Conservation (phyloP, 2,113 vertebrate genomes). For the Chlorocebus sabaeus region DNA sequence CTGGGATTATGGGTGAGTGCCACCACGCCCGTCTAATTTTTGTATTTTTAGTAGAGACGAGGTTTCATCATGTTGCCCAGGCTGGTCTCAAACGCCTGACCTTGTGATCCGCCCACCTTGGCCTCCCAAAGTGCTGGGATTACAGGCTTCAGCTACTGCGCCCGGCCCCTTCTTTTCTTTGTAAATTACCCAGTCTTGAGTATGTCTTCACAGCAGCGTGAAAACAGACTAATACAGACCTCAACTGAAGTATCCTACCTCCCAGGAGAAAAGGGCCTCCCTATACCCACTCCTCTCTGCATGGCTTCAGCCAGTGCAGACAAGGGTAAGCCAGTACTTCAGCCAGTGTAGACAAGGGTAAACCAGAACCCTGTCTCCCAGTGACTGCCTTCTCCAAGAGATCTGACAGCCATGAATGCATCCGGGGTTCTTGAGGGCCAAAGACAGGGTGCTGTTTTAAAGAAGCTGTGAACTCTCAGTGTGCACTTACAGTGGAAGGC, state of each 20-base stretch:
- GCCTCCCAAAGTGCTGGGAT: too few species aligned
- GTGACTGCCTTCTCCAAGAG: not conserved
- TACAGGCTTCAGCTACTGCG: too few species aligned
- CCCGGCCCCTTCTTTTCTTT: too few species aligned
- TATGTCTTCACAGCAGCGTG: too few species aligned
- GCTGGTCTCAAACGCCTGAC: too few species aligned
- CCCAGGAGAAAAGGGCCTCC: not conserved
- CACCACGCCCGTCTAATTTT: too few species aligned
- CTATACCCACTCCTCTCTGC: accelerated
- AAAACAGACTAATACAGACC: too few species aligned
- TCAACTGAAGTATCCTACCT: not conserved
- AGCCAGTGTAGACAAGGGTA: not conserved
- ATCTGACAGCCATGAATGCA: not conserved
- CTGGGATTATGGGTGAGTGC: too few species aligned
- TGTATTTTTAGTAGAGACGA: too few species aligned
- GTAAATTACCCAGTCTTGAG: too few species aligned
- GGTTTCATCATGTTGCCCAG: too few species aligned
- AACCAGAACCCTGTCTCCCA: not conserved
- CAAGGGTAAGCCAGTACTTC: not conserved
- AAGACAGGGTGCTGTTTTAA: not conserved
- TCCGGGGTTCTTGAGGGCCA: not conserved
- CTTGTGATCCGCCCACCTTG: too few species aligned
- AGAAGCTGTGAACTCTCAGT: not conserved
- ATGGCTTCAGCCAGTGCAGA: not conserved
- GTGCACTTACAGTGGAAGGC: not conserved